Conservation (phyloP, 53 echinoderm and acorn worm species). For the Echinometra lucunter region DNA sequence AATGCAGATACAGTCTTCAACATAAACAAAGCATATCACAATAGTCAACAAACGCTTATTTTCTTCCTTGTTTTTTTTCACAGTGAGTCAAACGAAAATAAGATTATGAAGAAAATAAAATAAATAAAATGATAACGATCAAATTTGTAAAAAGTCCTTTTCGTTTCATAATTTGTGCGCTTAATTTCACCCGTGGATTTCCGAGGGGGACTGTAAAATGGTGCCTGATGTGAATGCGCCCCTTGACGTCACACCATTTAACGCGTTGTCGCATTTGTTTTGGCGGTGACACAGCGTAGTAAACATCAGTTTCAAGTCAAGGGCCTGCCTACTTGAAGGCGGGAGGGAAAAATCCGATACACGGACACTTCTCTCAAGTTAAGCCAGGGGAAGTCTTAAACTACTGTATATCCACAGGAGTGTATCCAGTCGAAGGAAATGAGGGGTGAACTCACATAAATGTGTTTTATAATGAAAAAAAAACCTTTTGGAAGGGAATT, state of each 20-base stretch:
- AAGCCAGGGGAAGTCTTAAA: background rate
- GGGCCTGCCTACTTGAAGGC: background rate
- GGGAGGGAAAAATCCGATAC: background rate
- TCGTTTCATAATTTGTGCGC: background rate
- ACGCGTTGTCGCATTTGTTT: background rate
- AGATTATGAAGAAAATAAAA: background rate
- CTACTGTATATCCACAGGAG: background rate
- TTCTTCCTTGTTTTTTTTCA: too few relatives aligned
- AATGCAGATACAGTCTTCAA: too few relatives aligned
- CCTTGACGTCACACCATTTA: background rate
- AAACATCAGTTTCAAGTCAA: conserved; percentile 1
- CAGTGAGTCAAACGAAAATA: background rate
- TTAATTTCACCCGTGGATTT: background rate
- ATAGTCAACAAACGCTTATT: too few relatives aligned
- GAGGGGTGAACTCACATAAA: too few relatives aligned
- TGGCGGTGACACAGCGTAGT: background rate
- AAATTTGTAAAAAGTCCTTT: too few relatives aligned
- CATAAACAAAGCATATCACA: too few relatives aligned
- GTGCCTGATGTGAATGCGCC: background rate
- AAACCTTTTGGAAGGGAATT: too few relatives aligned
- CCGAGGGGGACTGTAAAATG: background rate
- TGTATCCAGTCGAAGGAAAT: too few relatives aligned
- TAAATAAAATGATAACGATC: background rate
- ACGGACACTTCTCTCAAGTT: background rate
- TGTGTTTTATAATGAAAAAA: too few relatives aligned